phyloP scores from a whole-genome alignment of 2,797 vertebrate species.

The Xiphophorus birchmanni region DNA sequence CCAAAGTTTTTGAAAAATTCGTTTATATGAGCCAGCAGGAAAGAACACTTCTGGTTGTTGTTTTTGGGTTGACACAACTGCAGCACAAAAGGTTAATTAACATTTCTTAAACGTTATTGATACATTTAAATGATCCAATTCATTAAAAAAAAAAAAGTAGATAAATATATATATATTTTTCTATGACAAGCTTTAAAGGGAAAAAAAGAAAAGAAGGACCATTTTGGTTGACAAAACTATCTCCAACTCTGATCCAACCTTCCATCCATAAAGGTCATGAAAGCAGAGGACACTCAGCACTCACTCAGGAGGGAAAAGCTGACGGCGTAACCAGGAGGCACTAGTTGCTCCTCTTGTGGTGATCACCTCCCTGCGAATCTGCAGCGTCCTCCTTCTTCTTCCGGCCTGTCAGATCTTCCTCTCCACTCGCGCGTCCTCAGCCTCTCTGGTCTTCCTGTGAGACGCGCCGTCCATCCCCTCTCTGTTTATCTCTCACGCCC shows the following conservation, averaged over 20 bases:
- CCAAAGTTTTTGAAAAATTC: neutral
- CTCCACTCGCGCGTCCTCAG: constrained; percentile 53
- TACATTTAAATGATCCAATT: neutral
- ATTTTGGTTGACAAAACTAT: neutral
- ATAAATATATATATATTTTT: neutral
- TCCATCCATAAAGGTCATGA: neutral
- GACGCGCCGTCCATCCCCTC: constrained; percentile 52
- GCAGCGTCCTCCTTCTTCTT: constrained; percentile 22
- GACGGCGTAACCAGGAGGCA: constrained; percentile 55
- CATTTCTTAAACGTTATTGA: neutral
- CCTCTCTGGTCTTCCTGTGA: constrained; percentile 47
- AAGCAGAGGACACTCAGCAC: constrained; percentile 32
- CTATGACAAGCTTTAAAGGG: neutral
- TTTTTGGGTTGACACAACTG: too few relatives aligned
- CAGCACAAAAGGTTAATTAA: neutral
- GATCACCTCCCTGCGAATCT: constrained; percentile 6
- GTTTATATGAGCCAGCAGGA: neutral
- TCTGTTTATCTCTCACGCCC: constrained; percentile 62
- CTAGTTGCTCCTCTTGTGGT: constrained; percentile 41
- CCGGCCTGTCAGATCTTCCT: constrained; percentile 43
- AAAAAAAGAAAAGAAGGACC: neutral
- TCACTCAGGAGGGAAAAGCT: constrained; percentile 58
- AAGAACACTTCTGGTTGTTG: too few relatives aligned
- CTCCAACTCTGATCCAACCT: neutral
- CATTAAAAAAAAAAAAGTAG: neutral